A percentile compares a stretch with the other conserved stretches of the same genome.
Evolutionary conservation across 2,113 vertebrate species (phyloP).

Genomic region (Carassius auratus): DNA sequence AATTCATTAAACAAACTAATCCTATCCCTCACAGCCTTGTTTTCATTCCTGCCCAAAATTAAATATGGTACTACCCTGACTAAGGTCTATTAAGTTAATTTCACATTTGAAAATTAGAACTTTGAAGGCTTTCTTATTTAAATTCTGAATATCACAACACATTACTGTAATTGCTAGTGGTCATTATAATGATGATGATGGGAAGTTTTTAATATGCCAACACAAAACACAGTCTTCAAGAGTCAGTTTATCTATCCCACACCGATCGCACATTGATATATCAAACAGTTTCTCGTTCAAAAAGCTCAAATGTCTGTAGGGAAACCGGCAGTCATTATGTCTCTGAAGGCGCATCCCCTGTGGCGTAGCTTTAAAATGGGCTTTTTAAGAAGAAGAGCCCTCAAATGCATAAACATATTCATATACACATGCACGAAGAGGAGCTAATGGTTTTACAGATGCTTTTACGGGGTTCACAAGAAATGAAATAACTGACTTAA

Average conservation of each 20-base stretch:
- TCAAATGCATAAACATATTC: constrained; percentile 6
- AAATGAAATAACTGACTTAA: background rate
- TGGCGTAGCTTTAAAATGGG: constrained; percentile 8
- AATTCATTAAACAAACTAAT: too few species aligned
- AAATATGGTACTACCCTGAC: background rate
- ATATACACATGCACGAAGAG: background rate
- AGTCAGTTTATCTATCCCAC: background rate
- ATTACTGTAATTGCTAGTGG: background rate
- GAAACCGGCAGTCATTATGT: constrained; percentile 17
- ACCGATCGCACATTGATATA: background rate
- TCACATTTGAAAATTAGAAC: background rate
- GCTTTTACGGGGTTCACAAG: background rate
- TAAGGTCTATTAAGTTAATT: background rate
- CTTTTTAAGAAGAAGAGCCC: constrained; percentile 4
- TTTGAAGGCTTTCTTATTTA: background rate
- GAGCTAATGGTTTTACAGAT: background rate
- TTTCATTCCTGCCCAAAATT: background rate
- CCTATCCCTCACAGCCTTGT: background rate
- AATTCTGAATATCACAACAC: background rate
- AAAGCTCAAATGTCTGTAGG: background rate
- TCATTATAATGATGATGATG: background rate
- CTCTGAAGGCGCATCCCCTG: constrained; percentile 17
- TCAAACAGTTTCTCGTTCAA: constrained; percentile 18
- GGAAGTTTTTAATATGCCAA: background rate
- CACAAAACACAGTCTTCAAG: background rate